Conservation (phyloP, 64 coral and sea anemone species). For the Montipora sp. region DNA sequence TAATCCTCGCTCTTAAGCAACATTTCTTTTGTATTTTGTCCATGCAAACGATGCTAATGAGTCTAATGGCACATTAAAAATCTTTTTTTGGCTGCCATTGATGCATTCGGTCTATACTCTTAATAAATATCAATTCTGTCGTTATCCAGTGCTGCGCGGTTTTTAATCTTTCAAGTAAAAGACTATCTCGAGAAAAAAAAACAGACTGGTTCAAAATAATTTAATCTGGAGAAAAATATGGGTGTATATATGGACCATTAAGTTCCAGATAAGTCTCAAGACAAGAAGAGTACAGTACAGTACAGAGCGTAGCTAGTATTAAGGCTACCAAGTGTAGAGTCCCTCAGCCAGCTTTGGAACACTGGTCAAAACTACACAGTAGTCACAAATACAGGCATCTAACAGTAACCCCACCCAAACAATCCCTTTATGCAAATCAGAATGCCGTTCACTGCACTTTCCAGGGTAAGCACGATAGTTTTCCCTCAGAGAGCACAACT, state of each 20-base stretch:
- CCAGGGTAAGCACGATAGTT: neutral
- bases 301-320: neutral
- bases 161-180: no score
- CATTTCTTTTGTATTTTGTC: no score
- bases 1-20: no score
- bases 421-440: neutral
- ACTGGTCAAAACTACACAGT: conserved; percentile 56
- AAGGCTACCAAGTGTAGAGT: conserved; percentile 38
- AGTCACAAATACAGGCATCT: conserved; percentile 42
- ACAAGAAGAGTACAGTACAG: conserved; percentile 29
- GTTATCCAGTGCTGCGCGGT: no score
- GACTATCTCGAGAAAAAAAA: neutral
- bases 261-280: conserved; percentile 50
- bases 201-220: conserved; percentile 55
- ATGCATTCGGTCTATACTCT: no score
- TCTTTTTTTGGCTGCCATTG: no score
- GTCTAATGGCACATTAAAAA: no score
- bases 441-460: neutral
- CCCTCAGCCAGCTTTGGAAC: conserved; percentile 52
- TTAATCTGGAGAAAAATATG: conserved; percentile 78
- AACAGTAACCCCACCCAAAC: conserved; percentile 25
- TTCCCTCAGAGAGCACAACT: neutral
- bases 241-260: conserved; percentile 42
- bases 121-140: no score
- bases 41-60: no score